Conservation (phyloP, 1,140 invertebrate genomes). For the Cotesia typhae region DNA sequence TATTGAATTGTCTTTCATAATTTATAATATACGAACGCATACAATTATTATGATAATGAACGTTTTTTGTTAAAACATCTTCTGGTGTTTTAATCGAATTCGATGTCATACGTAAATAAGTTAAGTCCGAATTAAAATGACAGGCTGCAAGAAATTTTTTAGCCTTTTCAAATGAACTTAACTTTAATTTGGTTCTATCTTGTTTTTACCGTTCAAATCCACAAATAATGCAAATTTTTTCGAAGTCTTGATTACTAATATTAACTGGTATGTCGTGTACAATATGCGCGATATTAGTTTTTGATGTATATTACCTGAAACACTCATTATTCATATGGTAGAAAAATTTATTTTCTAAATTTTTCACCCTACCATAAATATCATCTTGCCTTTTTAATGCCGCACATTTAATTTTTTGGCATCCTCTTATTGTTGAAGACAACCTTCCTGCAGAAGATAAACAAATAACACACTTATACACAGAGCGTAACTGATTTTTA, state of each 20-base stretch:
- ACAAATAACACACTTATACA: constrained; percentile 17
- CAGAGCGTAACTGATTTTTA: not conserved
- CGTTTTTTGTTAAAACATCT: not conserved
- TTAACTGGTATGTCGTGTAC: not conserved
- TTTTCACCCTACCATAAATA: not conserved
- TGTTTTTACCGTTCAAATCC: not conserved
- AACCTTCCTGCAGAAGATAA: not conserved
- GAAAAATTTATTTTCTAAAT: not conserved
- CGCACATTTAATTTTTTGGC: not conserved
- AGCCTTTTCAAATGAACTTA: not conserved
- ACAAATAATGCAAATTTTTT: not conserved
- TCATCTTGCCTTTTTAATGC: not conserved
- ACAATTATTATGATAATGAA: not conserved
- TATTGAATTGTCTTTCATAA: constrained; percentile 1
- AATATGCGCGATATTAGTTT: not conserved
- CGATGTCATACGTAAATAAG: not conserved
- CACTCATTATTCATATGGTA: constrained; percentile 5
- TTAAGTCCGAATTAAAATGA: not conserved
- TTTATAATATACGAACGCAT: not conserved
- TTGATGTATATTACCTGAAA: not conserved
- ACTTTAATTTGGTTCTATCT: not conserved
- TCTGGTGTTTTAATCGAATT: constrained; percentile 1
- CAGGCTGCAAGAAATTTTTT: constrained; percentile 4
- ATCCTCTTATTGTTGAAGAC: not conserved
- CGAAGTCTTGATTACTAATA: not conserved